phyloP scores from a whole-genome alignment of 2,113 vertebrate species.

The cat (Felis catus) region DNA sequence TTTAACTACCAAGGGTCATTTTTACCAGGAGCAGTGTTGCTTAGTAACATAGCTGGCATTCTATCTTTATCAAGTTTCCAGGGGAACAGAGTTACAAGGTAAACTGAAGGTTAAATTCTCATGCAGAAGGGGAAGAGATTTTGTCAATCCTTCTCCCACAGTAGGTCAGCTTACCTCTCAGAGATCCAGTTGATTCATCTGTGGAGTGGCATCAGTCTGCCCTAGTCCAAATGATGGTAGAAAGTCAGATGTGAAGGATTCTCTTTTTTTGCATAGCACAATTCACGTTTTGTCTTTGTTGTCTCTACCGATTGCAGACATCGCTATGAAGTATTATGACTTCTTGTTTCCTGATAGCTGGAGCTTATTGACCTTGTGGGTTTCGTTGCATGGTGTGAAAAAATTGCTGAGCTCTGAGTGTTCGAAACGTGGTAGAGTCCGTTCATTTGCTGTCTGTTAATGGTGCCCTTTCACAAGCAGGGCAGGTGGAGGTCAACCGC shows the following conservation, averaged over 20 bases:
- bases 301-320: background rate
- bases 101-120: slow-evolving; percentile 39
- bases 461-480: background rate
- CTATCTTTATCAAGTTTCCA: slow-evolving; percentile 58
- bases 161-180: background rate
- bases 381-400: background rate
- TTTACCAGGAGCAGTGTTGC: slow-evolving; percentile 36
- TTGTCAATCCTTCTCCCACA: background rate
- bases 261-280: background rate
- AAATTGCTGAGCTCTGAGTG: background rate
- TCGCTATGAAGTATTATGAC: background rate
- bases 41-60: slow-evolving; percentile 26
- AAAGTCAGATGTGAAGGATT: background rate
- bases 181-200: background rate
- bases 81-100: slow-evolving; percentile 8
- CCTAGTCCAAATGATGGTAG: background rate
- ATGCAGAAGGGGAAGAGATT: background rate
- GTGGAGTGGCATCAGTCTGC: background rate
- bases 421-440: background rate
- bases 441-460: background rate
- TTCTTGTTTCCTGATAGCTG: background rate
- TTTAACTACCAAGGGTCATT: background rate
- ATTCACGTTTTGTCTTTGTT: background rate
- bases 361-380: background rate
- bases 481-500: too few species aligned